Conservation (phyloP, 2,888 invertebrate genomes). For the Heliconius hortense region DNA sequence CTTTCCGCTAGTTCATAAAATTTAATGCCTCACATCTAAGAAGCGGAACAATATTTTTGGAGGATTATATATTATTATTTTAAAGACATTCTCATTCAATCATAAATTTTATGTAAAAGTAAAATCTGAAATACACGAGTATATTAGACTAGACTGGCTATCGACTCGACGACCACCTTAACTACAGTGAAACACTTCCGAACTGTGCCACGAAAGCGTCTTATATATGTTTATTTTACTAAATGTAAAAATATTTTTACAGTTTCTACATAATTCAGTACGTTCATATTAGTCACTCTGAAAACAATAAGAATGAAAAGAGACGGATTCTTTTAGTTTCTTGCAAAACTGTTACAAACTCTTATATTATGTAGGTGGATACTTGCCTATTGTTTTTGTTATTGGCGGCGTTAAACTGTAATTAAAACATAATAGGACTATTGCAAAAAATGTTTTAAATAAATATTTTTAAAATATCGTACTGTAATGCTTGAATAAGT, state of each 20-base stretch:
- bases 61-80: too few species aligned
- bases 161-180: neutral
- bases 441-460: constrained; percentile 8
- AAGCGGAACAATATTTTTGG: too few species aligned
- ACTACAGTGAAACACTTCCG: neutral
- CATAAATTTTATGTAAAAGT: too few species aligned
- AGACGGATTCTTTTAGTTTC: constrained; percentile 24
- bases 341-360: constrained; percentile 17
- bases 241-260: constrained; percentile 17
- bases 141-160: neutral
- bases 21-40: too few species aligned
- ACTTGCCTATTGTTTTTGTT: constrained; percentile 19
- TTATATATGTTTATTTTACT: neutral
- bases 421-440: constrained; percentile 23
- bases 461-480: neutral
- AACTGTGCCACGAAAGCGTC: neutral
- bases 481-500: neutral
- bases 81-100: too few species aligned
- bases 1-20: too few species aligned
- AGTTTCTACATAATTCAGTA: constrained; percentile 23
- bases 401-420: constrained; percentile 27
- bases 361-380: constrained; percentile 15
- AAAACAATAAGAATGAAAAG: constrained; percentile 25
- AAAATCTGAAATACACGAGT: neutral
- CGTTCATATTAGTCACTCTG: constrained; percentile 17